Evolutionary conservation across 2,888 invertebrate species (phyloP), one percentile per base, ranked within the genome.

Genomic region (Melanargia galathea): DNA sequence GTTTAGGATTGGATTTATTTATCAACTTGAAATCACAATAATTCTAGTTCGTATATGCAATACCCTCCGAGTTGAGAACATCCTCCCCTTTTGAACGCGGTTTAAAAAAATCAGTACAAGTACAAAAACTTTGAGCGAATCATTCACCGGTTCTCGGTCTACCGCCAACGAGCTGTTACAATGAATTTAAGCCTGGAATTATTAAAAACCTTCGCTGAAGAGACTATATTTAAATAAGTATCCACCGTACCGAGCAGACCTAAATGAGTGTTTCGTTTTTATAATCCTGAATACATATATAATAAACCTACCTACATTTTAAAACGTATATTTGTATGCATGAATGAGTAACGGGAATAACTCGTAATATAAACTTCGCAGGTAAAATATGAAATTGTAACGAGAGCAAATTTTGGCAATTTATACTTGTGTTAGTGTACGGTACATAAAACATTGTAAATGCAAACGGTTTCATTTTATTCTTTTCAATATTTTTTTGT

Each of bases 121-220:
- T 20, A 45, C 8, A 5, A 22, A 13, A 11, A 22, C 45, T 22
- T 2, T 11, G 10, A 13, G 11, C 20, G 13, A 43, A 49, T 49
- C 20, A 13, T 35, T 20, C 20, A 35, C 33, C 35, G 11, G 52
- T 18, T 52, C 52, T 35, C 20, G 7, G 20, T 2, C 35, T 52
- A 20, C 20, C 35, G 11, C 45, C 30, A 58, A 67, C 65, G 63
- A 57, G 51, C 59, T 67, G 67, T 60, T 61, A 65, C 67, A 65
- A 65, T 65, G 67, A 63, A 67, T 67, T 67, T 60, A 63, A 67
- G 58, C 51, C 59, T 48, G 58, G 65, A 63, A 67, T 67, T 67
- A 67, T 65, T 63, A 67, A 67, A 65, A 63, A 63, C 60, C 63
- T 65, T 65, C 58, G 60, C 65, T 62, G 63, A 61, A 63, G 65